Conservation (phyloP, 2,888 invertebrate genomes). For the Hydrotaea cyrtoneurina region DNA sequence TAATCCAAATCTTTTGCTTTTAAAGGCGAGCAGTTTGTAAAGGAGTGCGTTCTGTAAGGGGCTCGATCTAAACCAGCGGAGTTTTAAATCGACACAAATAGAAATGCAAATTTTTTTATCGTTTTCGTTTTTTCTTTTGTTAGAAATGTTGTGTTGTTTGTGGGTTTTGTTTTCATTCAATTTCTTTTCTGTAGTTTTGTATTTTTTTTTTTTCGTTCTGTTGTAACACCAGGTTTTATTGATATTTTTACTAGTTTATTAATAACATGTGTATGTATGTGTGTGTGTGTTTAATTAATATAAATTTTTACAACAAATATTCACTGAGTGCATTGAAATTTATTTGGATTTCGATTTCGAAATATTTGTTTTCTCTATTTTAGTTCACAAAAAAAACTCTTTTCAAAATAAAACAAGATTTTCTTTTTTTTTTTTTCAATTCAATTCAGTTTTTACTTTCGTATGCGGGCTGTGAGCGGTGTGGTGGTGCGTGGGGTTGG, state of each 20-base stretch:
- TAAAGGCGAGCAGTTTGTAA: not conserved
- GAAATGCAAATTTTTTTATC: conserved; percentile 30
- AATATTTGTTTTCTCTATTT: not conserved
- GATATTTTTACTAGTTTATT: not conserved
- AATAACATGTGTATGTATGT: not conserved
- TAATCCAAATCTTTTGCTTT: conserved; percentile 74
- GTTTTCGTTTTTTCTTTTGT: too few species aligned
- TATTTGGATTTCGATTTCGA: not conserved
- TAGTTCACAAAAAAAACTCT: conserved; percentile 20
- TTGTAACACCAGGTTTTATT: not conserved
- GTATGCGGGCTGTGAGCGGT: conserved; percentile 52
- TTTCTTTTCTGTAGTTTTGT: not conserved
- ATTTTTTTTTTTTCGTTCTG: conserved; percentile 28
- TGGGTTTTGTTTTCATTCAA: too few species aligned
- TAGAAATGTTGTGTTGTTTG: not conserved
- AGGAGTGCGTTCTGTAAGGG: not conserved
- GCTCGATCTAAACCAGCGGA: not conserved
- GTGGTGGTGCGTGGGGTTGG: conserved; percentile 26
- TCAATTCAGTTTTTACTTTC: too few species aligned
- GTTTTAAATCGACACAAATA: not conserved
- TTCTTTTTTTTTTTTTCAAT: conserved; percentile 10
- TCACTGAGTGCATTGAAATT: not conserved
- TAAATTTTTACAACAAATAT: not conserved
- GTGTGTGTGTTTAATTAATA: not conserved
- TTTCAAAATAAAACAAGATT: not conserved